Base-by-base conservation (phyloP, 2,113 vertebrate genomes). In the Argyrosomus japonicus region DNA sequence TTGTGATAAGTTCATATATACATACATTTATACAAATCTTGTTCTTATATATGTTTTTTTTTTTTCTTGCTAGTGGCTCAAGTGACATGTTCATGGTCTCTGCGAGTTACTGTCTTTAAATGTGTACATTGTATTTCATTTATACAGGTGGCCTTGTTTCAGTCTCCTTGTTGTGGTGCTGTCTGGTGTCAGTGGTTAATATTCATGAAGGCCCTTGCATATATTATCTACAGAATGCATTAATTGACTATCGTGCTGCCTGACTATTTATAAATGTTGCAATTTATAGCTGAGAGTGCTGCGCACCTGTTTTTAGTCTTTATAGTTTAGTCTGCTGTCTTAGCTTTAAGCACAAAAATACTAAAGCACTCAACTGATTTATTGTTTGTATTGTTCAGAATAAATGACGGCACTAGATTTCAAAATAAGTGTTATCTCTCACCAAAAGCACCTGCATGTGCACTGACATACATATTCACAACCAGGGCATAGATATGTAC, bases 201-300 rank as follows among this genome's bases (percentile, higher is more conserved):
- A 88, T 86, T 79, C 73, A 84, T 83, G 77, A 84, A 79, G 50
- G 6, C 17, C 11, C 53, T 51, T 79, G 81, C 78, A 84, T 80
- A 74, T 29, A 82, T 90, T 77, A 82, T 40, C 63, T 65, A 61
- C 68, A 65, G 47, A 81, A 77, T 82, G 27, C 29, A 84, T 84
- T 83, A 67, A 88, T 70, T 84, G 69, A 25, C 50, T 61, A 78
- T 62, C 18, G 17, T 81, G 32, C 69, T 73, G 43, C 51, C 15
- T 40, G 77, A 29, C 23, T 58, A 63, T 68, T 70, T n/a, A 57
- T 75, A 83, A 61, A 77, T 69, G 57, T 70, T 75, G 25, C 60
- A 29, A 63, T 75, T 68, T 64, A 36, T 51, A 56, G 65, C n/a
- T 77, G 15, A 74, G 14, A 64, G 48, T 48, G 77, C 51, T 80